Evolutionary conservation across 2,888 invertebrate species (phyloP).

Genomic region (Archips crataeganus): DNA sequence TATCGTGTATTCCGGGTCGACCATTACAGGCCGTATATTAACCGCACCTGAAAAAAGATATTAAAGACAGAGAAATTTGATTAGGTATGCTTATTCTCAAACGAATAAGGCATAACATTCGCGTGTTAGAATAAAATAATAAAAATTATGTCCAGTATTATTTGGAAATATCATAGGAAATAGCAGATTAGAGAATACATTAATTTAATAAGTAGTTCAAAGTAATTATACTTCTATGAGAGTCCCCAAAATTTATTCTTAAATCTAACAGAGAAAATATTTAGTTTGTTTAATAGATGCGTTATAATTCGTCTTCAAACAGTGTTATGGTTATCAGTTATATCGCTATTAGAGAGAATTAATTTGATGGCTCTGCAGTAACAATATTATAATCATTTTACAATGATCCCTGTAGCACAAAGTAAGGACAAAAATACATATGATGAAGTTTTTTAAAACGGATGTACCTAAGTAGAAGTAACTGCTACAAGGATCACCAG

Average conservation of each 20-base stretch:
- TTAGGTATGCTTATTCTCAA: slow-evolving; percentile 2
- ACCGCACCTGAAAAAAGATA: not conserved
- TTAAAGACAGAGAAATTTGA: not conserved
- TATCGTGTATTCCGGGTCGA: too few relatives aligned
- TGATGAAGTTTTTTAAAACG: too few relatives aligned
- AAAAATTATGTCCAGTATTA: not conserved
- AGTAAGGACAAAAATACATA: too few relatives aligned
- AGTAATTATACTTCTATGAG: not conserved
- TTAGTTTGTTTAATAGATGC: not conserved
- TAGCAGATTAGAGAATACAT: too few relatives aligned
- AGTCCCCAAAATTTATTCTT: not conserved
- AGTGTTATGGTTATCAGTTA: not conserved
- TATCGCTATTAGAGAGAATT: not conserved
- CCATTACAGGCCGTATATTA: too few relatives aligned
- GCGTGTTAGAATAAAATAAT: not conserved
- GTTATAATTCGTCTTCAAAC: not conserved
- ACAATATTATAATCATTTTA: too few relatives aligned
- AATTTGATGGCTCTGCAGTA: not conserved
- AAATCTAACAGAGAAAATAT: not conserved
- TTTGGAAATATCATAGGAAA: too few relatives aligned
- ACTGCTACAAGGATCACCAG: too few relatives aligned
- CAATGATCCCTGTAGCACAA: too few relatives aligned
- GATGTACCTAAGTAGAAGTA: too few relatives aligned
- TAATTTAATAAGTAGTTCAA: not conserved
- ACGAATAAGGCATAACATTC: not conserved